Conservation (phyloP, 2,113 vertebrate species). For the Butorides virescens region DNA sequence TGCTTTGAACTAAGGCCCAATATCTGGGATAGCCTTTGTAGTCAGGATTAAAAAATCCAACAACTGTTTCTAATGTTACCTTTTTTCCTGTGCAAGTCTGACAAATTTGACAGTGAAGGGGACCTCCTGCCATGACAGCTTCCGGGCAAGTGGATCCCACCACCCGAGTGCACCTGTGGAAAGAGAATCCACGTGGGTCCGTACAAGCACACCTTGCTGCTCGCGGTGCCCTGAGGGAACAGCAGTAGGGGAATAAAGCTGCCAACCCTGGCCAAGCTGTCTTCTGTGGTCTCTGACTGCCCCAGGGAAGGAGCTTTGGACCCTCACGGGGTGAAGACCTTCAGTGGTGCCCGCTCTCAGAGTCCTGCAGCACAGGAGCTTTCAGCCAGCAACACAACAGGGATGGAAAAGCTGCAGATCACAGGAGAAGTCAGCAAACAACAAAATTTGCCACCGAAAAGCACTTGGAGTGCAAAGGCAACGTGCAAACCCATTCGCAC, state of each 20-base stretch:
- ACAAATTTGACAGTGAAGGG: neutral
- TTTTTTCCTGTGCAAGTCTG: neutral
- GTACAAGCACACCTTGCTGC: neutral
- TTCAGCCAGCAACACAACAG: fast-evolving
- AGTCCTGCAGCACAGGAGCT: neutral
- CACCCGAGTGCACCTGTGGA: neutral
- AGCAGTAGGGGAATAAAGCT: neutral
- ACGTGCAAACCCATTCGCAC: fast-evolving
- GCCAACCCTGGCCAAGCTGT: neutral
- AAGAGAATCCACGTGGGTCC: neutral
- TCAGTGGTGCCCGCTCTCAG: neutral
- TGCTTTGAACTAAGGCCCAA: neutral
- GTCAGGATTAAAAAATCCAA: neutral
- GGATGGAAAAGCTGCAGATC: neutral
- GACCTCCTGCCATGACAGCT: neutral
- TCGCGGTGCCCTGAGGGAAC: fast-evolving
- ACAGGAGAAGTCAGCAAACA: neutral
- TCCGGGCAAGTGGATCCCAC: neutral
- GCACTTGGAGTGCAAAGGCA: neutral
- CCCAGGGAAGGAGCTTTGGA: neutral
- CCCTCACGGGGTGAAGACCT: neutral
- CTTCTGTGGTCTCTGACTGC: neutral
- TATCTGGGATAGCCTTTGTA: neutral
- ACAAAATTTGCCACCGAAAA: neutral
- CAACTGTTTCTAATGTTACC: neutral